phyloP scores from a whole-genome alignment of 2,113 vertebrate species.

The Orthonyx spaldingii region DNA sequence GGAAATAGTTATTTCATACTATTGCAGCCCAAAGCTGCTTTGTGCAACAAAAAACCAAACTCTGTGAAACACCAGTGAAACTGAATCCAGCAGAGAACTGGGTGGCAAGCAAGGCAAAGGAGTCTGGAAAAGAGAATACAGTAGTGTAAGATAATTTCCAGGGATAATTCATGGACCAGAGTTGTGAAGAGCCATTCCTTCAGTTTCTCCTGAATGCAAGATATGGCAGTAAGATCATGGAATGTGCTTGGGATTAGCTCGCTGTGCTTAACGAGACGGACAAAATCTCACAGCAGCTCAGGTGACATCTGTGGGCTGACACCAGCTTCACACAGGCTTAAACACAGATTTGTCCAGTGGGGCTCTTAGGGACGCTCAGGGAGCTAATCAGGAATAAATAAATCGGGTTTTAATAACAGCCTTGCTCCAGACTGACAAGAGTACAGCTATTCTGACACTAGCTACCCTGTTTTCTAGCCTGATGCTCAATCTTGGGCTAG shows the following conservation, averaged over 20 bases:
- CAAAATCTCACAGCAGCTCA: background rate
- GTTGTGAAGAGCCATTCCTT: background rate
- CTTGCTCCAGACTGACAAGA: background rate
- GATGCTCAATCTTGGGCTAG: background rate
- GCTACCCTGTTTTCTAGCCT: background rate
- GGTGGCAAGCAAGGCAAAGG: background rate
- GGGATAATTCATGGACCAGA: background rate
- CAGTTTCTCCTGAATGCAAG: background rate
- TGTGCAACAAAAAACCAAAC: background rate
- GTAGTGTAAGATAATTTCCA: background rate
- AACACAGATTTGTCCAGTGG: background rate
- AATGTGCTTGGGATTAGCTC: background rate
- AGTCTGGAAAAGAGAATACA: background rate
- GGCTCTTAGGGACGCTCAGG: background rate
- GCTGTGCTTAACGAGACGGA: rapidly evolving
- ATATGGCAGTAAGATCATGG: background rate
- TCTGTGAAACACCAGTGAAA: background rate
- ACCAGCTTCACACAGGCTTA: background rate
- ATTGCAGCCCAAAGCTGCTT: background rate
- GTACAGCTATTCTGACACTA: background rate
- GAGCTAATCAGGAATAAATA: background rate
- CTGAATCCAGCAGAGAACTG: background rate
- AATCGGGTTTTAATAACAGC: background rate
- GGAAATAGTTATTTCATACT: background rate
- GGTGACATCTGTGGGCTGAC: background rate